A percentile compares a stretch with the other conserved stretches of the same genome.
These are phyloP conservation scores for Mimas tiliae DNA, from an alignment of 2,888 invertebrate genomes.

Conservation along the genomic window DNA sequence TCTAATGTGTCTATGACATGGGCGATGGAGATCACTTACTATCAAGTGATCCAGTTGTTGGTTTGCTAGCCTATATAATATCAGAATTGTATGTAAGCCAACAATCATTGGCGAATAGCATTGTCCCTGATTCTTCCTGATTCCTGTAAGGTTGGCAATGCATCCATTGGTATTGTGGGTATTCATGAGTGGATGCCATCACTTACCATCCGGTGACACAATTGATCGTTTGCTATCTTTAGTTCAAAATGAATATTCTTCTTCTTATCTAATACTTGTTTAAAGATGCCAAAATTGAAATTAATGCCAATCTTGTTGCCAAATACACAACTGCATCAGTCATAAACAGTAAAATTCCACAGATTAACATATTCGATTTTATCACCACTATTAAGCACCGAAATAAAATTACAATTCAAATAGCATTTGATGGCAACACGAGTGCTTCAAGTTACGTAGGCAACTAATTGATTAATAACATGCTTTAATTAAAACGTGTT, in stretches of 20 bases:
- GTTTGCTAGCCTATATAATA: no score
- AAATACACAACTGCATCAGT: neutral
- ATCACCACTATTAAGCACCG: slow-evolving; percentile 4
- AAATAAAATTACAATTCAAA: slow-evolving; percentile 23
- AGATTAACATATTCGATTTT: neutral
- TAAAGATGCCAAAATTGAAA: neutral
- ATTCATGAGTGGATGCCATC: no score
- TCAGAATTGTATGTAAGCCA: no score
- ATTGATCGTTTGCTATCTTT: neutral
- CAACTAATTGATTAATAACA: slow-evolving; percentile 20
- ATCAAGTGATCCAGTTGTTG: no score
- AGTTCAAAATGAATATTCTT: no score
- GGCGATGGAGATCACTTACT: no score
- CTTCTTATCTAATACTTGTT: neutral
- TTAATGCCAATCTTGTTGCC: neutral
- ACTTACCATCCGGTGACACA: no score
- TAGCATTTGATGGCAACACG: slow-evolving; percentile 3
- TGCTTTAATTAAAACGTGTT: slow-evolving; percentile 13
- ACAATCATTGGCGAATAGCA: no score
- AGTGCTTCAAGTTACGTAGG: neutral
- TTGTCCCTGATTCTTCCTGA: no score
- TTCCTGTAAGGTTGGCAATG: no score
- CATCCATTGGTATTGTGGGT: no score
- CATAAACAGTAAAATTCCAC: neutral
- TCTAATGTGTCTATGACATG: no score